phyloP scores from a whole-genome alignment of 2,113 vertebrate genomes.

The Anolis carolinensis region DNA sequence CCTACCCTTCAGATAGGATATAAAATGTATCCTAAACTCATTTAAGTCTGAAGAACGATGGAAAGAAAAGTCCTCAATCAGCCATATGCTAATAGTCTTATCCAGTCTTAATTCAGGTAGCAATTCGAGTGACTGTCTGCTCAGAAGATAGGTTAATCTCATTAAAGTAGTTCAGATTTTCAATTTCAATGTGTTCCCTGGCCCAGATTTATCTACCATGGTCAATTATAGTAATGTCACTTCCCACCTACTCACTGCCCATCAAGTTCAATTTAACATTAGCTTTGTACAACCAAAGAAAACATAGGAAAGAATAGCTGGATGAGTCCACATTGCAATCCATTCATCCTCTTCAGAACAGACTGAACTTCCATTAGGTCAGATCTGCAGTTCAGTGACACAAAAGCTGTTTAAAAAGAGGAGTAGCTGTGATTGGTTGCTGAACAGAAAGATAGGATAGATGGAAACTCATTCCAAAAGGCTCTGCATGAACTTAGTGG shows the following conservation, averaged over 20 bases:
- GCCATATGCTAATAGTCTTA: background rate
- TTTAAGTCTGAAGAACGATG: background rate
- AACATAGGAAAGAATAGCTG: background rate
- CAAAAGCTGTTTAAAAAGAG: background rate
- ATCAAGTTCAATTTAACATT: background rate
- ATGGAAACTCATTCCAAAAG: background rate
- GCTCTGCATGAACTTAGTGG: background rate
- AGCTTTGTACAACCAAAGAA: background rate
- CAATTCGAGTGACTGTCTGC: background rate
- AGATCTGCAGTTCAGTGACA: background rate
- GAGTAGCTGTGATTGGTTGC: background rate
- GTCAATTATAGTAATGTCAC: background rate
- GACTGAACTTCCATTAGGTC: background rate
- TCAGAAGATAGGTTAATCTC: constrained; percentile 14
- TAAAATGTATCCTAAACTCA: background rate
- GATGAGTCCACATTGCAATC: background rate
- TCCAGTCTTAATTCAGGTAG: background rate
- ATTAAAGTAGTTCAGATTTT: constrained; percentile 11
- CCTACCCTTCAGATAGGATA: background rate
- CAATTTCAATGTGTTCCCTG: background rate
- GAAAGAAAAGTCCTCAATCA: background rate
- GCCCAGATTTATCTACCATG: background rate
- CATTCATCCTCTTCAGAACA: background rate
- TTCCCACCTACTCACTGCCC: background rate
- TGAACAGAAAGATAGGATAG: background rate